phyloP scores from a whole-genome alignment of 2,113 vertebrate species.

The Syrmaticus mikado region DNA sequence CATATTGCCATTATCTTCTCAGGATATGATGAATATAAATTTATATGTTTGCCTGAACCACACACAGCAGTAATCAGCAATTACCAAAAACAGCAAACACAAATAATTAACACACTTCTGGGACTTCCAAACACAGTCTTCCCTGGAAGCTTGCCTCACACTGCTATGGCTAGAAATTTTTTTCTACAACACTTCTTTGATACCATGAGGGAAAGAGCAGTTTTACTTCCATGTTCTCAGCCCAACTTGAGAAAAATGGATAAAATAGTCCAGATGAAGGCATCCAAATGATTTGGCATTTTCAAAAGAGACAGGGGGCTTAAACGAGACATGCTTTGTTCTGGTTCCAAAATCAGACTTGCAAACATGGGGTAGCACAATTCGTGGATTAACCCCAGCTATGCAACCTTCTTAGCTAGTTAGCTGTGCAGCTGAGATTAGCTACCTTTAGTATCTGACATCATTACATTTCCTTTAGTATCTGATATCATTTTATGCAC shows the following conservation, averaged over 20 bases:
- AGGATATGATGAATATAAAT: conserved; percentile 17
- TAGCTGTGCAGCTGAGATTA: not conserved
- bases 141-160: not conserved
- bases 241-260: not conserved
- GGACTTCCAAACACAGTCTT: not conserved
- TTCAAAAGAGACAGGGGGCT: not conserved
- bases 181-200: not conserved
- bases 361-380: not conserved
- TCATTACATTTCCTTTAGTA: not conserved
- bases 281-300: not conserved
- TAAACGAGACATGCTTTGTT: not conserved
- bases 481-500: not conserved
- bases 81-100: conserved; percentile 44
- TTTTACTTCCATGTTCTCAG: not conserved
- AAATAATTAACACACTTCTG: conserved; percentile 52
- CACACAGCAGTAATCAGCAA: conserved; percentile 47
- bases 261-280: not conserved
- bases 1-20: conserved; percentile 22
- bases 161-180: not conserved
- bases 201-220: not conserved
- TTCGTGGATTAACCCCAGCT: not conserved
- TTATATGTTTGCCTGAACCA: conserved; percentile 49
- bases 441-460: not conserved
- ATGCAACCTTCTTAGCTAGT: not conserved
- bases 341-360: not conserved